Evolutionary conservation across 2,113 vertebrate genomes (phyloP).

Genomic region (Saiga tatarica): DNA sequence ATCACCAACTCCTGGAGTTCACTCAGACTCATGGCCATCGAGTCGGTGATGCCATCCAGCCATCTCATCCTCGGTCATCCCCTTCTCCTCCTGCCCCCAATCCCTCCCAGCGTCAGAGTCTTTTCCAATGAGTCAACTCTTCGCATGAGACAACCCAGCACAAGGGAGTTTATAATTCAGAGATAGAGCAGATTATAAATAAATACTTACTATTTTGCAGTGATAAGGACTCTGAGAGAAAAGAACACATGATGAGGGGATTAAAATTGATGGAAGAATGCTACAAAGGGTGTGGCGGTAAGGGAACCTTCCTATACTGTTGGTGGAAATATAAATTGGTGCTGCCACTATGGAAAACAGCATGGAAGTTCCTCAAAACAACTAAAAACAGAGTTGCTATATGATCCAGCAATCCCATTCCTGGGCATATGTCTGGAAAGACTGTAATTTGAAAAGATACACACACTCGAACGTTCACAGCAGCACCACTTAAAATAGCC

Average conservation of each 20-base stretch:
- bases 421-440: neutral
- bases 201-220: neutral
- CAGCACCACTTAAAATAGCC: neutral
- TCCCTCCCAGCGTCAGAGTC: too few relatives aligned
- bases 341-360: neutral
- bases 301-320: neutral
- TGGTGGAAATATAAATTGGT: neutral
- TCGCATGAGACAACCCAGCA: neutral
- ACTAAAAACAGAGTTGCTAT: neutral
- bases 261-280: neutral
- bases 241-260: neutral
- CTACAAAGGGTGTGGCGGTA: neutral
- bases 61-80: too few relatives aligned
- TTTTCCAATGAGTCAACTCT: too few relatives aligned
- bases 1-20: too few relatives aligned
- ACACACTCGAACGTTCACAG: neutral
- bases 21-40: too few relatives aligned
- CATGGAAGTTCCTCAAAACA: neutral
- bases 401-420: neutral
- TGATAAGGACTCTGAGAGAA: neutral
- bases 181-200: neutral
- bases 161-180: neutral
- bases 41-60: too few relatives aligned
- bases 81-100: too few relatives aligned
- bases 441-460: neutral